These are phyloP conservation scores for Gila robusta DNA, from an alignment of 2,797 vertebrate species.

Conservation along the genomic window DNA sequence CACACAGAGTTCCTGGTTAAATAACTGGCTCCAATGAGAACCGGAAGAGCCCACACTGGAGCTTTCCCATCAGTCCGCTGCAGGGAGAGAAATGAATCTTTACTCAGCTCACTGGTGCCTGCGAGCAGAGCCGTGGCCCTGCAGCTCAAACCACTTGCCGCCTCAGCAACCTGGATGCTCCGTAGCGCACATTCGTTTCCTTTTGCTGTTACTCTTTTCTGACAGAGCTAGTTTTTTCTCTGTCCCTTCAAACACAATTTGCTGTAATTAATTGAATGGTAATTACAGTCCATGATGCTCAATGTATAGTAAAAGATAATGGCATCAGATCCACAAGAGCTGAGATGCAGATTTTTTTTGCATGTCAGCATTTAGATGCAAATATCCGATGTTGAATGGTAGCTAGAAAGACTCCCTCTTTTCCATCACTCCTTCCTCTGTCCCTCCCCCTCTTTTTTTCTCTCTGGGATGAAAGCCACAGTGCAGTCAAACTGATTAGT, in stretches of 20 bases:
- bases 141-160: constrained; percentile 53
- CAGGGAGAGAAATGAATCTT: constrained; percentile 56
- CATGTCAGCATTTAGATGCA: constrained; percentile 70
- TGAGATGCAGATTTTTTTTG: constrained; percentile 72
- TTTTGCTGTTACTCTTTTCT: constrained; percentile 68
- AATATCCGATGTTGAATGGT: constrained; percentile 59
- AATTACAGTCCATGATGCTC: constrained; percentile 71
- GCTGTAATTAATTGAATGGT: constrained; percentile 77
- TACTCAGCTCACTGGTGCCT: constrained; percentile 66
- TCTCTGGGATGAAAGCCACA: constrained; percentile 58
- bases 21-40: constrained; percentile 32
- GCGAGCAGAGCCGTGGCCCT: constrained; percentile 44
- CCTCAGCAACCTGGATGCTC: constrained; percentile 52
- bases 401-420: constrained; percentile 44
- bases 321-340: constrained; percentile 70
- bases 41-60: constrained; percentile 27
- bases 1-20: neutral
- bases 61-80: constrained; percentile 55
- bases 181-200: constrained; percentile 61
- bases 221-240: constrained; percentile 48
- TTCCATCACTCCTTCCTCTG: neutral
- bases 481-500: constrained; percentile 65
- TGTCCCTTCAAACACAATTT: constrained; percentile 63
- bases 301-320: constrained; percentile 74
- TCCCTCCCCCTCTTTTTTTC: constrained; percentile 34